phyloP scores from a whole-genome alignment of 1,140 invertebrate species.

The Orchesella cincta region DNA sequence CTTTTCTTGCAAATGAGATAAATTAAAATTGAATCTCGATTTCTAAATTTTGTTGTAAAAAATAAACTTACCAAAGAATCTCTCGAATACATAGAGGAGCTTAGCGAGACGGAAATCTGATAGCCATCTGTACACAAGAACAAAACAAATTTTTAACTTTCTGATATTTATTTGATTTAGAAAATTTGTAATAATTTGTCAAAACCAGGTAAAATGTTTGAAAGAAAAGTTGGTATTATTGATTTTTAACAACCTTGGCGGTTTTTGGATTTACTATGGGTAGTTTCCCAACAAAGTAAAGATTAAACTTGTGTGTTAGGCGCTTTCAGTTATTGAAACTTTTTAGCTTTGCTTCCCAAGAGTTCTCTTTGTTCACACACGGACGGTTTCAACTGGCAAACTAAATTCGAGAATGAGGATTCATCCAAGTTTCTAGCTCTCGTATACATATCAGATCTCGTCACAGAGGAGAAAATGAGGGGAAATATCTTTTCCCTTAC shows the following conservation, averaged over 20 bases:
- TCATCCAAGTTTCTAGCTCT: conserved; percentile 22
- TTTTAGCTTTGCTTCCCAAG: conserved; percentile 16
- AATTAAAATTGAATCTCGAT: background rate
- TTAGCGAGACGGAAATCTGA: conserved; percentile 86
- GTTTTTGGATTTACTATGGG: background rate
- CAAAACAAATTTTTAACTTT: conserved; percentile 31
- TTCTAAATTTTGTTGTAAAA: background rate
- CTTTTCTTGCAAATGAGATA: too few relatives aligned
- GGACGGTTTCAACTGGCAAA: conserved; percentile 38
- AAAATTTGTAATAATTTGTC: background rate
- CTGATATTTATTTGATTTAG: background rate
- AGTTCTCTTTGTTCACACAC: conserved; percentile 17
- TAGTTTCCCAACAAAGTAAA: too few relatives aligned
- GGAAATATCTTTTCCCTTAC: background rate
- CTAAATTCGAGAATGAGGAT: conserved; percentile 31
- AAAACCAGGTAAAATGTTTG: conserved; percentile 6
- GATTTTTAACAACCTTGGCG: background rate
- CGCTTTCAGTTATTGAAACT: background rate
- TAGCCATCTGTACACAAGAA: conserved; percentile 61
- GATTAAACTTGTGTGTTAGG: background rate
- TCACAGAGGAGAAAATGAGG: conserved; percentile 30
- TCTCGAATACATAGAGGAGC: conserved; percentile 81
- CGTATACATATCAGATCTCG: background rate
- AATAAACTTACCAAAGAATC: conserved; percentile 75
- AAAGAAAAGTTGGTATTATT: background rate